Base-by-base conservation (phyloP, 2,797 vertebrate species). In the Acipenser ruthenus region DNA sequence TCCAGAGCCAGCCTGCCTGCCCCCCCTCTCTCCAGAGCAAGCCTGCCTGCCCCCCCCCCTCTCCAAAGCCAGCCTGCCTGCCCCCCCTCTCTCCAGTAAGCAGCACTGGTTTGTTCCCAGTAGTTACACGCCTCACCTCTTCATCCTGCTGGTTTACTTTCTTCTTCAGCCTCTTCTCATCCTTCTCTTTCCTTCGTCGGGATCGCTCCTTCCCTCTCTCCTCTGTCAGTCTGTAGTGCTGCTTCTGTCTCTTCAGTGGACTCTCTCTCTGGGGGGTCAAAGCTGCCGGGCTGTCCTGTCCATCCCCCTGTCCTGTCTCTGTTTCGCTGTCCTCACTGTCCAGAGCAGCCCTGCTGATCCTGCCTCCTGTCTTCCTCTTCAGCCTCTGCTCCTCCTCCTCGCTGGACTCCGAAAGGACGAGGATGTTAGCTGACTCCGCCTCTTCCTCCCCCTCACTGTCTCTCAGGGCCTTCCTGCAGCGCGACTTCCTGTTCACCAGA, bases 401-500 rank as follows among this genome's bases (percentile, higher is more conserved):
- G 1, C 85, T 84, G 55, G 87, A 89, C 13, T 78, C 79, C 3
- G 85, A 83, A 47, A 88, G 69, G 55, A 78, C 73, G n/a, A 86
- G 76, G 0, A 81, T 78, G 6, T 83, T 81, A 0, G 72, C 73
- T 79, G 79, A 77, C 6, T 74, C 61, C 0, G 66, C 9, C 1
- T 75, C 75, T 15, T 81, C 86, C 37, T 80, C 88, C 48, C 82
- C 83, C 67, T 98, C 95, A 0, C 91, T 92, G 78, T 98, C 94
- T 70, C 80, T 76, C 53, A 98, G 83, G 37, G 92, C 81, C 18
- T 90, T 93, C 65, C 77, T 89, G 65, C 73, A 79, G 50, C 88
- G 91, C 7, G 81, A 60, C 76, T 92, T 97, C 64, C 90, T 92
- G 74, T 74, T 76, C 8, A 89, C 76, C 7, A 82, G 70, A 69